phyloP scores from a whole-genome alignment of 2,888 invertebrate genomes.

The Andrena haemorrhoa region DNA sequence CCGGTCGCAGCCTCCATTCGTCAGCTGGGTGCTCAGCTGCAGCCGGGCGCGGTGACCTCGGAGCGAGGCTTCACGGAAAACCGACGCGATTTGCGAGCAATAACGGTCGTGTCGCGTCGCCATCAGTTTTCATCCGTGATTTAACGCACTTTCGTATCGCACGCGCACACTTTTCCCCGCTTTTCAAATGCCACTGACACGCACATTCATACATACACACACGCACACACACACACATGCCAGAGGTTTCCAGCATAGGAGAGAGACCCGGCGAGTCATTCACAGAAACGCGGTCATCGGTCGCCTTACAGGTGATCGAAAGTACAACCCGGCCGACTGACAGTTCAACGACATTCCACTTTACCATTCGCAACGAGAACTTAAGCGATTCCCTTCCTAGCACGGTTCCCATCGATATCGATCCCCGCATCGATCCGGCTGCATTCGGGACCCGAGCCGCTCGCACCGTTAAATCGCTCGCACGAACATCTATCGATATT shows the following conservation, averaged over 20 bases:
- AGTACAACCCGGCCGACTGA: slow-evolving; percentile 47
- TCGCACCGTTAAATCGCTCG: not conserved
- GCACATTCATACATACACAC: not conserved
- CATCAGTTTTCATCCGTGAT: slow-evolving; percentile 32
- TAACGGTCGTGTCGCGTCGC: slow-evolving; percentile 64
- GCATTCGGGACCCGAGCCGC: not conserved
- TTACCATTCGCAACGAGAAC: slow-evolving; percentile 25
- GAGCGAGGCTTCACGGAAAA: slow-evolving; percentile 75
- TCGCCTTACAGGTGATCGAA: slow-evolving; percentile 58
- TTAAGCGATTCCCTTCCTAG: slow-evolving; percentile 20
- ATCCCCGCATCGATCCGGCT: slow-evolving; percentile 10
- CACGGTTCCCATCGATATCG: slow-evolving; percentile 10
- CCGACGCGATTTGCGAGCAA: slow-evolving; percentile 68
- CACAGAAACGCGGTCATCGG: slow-evolving; percentile 51
- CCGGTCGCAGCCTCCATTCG: slow-evolving; percentile 77
- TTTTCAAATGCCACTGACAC: slow-evolving; percentile 20
- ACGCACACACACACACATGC: not conserved
- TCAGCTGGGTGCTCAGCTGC: slow-evolving; percentile 84
- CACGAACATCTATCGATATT: not conserved
- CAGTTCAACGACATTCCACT: slow-evolving; percentile 59
- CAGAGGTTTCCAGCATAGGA: not conserved
- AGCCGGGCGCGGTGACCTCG: slow-evolving; percentile 74
- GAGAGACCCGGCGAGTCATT: slow-evolving; percentile 23
- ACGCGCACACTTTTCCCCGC: slow-evolving; percentile 10
- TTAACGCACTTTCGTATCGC: slow-evolving; percentile 15